Conservation (phyloP, 23 tunicate species). For the Ascidia mentula region DNA sequence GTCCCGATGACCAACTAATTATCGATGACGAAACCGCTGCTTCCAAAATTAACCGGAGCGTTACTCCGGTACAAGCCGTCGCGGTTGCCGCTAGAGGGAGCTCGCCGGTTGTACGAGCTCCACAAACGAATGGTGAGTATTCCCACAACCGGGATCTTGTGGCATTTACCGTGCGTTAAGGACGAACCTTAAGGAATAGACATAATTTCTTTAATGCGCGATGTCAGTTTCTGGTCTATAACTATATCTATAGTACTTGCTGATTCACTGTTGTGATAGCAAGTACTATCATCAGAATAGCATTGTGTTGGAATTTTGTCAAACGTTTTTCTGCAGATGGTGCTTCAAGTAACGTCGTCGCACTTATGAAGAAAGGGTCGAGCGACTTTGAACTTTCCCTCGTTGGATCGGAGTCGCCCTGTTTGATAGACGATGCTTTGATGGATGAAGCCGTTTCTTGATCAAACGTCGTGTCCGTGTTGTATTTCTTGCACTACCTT, state of each 20-base stretch:
- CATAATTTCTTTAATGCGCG: too few species aligned
- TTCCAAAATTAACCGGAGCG: not conserved
- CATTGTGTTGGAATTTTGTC: too few species aligned
- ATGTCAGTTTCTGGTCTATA: too few species aligned
- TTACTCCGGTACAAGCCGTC: not conserved
- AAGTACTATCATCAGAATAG: too few species aligned
- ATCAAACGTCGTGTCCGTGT: too few species aligned
- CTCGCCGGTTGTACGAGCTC: slow-evolving; percentile 5
- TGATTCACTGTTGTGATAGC: too few species aligned
- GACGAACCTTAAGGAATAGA: too few species aligned
- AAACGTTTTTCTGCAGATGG: not conserved
- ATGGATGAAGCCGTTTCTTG: slow-evolving; percentile 65
- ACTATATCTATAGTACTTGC: too few species aligned
- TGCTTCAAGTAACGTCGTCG: not conserved
- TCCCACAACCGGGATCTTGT: too few species aligned
- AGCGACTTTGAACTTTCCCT: slow-evolving; percentile 27
- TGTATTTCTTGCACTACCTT: too few species aligned
- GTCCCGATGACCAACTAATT: slow-evolving; percentile 54
- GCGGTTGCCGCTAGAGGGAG: not conserved
- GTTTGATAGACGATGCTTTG: slow-evolving; percentile 46
- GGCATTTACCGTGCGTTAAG: too few species aligned
- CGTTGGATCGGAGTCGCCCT: not conserved
- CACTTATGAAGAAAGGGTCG: slow-evolving; percentile 2
- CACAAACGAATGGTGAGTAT: too few species aligned
- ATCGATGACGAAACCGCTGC: slow-evolving; percentile 41